Base-by-base conservation (phyloP, 2,888 invertebrate species). In the Dendrolimus pini region DNA sequence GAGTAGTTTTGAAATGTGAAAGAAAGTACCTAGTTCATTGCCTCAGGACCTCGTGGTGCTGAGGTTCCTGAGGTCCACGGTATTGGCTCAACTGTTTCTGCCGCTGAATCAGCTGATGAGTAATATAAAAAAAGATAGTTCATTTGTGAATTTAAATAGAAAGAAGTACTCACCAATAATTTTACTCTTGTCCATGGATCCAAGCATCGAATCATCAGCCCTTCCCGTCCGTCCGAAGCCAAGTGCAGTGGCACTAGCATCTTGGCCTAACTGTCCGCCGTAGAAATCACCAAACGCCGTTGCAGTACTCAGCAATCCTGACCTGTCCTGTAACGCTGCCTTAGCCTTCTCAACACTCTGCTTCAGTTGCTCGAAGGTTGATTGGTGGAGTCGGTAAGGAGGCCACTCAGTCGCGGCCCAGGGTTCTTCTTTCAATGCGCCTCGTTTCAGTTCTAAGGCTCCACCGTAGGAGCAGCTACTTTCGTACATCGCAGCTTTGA, bases 401-500 rank as follows among this genome's bases (percentile, higher is more conserved):
- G 94, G 94, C 94, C 95, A 95, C 80, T 95, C 95, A 58, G 92
- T 81, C 0, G 94, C 91, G 7, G 94, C 92, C 84, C 93, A 93
- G 55, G 88, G 91, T 66, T 89, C 92, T 71, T 89, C 92, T 64
- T 89, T 88, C 55, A 91, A 75, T 62, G 94, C 93, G 66, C 94
- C 92, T 71, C 95, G 92, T 83, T 95, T 95, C 73, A 95, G 89
- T 89, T 95, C 95, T 74, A 95, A 89, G 77, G 95, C 95, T 82
- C 95, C 95, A 81, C 96, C 96, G 91, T 97, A 97, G 85, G 96
- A 97, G 92, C 97, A 97, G 79, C 96, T 96, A 91, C 96, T 96
- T 93, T 97, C 97, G 94, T 97, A 97, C 97, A 97, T 97, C 79
- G 92, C 92, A 83, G 83, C 80, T 82, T 84, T 88, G 65, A 83